Percentiles rank a stretch among this genome's conserved stretches.
phyloP scores from a whole-genome alignment of 2,113 vertebrate species.

The Vireo altiloquus region DNA sequence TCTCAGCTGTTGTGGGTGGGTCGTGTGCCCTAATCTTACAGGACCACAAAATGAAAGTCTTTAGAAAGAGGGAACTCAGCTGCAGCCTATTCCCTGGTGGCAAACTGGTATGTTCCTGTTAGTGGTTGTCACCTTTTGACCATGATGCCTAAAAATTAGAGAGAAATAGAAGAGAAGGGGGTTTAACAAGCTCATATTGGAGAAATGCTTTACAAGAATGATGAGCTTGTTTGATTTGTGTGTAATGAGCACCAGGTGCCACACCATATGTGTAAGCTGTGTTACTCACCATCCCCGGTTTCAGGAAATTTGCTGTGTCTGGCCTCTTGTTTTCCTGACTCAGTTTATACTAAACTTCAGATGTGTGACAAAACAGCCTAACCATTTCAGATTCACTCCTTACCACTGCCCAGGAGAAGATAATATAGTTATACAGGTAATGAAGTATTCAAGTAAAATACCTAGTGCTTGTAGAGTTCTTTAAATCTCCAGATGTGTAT shows the following conservation, averaged over 20 bases:
- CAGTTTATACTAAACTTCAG: neutral
- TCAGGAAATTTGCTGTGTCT: neutral
- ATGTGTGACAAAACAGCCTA: neutral
- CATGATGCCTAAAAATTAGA: neutral
- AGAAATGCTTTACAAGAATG: neutral
- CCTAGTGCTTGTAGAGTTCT: neutral
- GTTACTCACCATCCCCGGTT: neutral
- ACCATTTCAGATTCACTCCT: neutral
- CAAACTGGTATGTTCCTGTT: neutral
- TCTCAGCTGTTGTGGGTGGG: neutral
- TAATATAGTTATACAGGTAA: neutral
- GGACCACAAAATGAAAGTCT: neutral
- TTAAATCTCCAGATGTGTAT: neutral
- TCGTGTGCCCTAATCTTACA: neutral
- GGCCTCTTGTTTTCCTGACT: neutral
- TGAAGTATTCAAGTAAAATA: neutral
- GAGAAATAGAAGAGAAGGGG: neutral
- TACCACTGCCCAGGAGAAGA: neutral
- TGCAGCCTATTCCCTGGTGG: neutral
- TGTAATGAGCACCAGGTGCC: slow-evolving; percentile 27
- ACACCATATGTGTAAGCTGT: neutral
- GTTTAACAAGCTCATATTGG: neutral
- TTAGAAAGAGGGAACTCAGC: neutral
- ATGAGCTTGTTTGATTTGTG: slow-evolving; percentile 30
- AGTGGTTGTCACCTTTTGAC: neutral